These are phyloP conservation scores for Tichodroma muraria DNA, from an alignment of 2,113 vertebrate species.

Conservation along the genomic window DNA sequence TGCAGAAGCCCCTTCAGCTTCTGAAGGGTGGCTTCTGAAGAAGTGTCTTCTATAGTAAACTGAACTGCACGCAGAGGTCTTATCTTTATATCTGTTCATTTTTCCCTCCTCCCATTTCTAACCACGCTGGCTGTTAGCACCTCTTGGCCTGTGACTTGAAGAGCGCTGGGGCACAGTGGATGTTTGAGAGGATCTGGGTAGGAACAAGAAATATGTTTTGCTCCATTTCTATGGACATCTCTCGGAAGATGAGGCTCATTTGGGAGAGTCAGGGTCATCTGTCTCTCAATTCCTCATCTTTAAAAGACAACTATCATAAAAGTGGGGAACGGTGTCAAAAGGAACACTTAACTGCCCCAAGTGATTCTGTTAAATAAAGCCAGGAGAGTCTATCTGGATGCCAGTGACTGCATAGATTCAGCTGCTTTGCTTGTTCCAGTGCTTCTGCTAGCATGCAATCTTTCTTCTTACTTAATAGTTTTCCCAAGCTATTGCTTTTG, in stretches of 20 bases:
- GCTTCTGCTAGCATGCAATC: not conserved
- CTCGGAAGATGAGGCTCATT: not conserved
- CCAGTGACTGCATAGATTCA: not conserved
- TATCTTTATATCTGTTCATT: not conserved
- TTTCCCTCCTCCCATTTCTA: not conserved
- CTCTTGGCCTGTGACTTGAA: not conserved
- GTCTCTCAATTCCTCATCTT: not conserved
- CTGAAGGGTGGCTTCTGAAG: too few relatives aligned
- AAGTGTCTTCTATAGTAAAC: not conserved
- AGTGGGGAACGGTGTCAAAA: not conserved
- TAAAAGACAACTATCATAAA: not conserved
- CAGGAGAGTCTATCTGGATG: not conserved
- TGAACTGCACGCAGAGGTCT: accelerated
- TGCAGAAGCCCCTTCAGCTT: not conserved
- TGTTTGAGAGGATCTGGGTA: not conserved
- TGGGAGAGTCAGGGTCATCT: not conserved
- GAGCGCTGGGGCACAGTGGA: not conserved
- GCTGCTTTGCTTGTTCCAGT: not conserved
- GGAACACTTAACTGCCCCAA: not conserved
- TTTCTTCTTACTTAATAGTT: not conserved
- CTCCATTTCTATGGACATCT: not conserved
- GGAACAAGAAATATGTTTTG: not conserved
- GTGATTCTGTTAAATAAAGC: not conserved
- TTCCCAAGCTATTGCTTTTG: not conserved
- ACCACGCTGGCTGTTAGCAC: not conserved